phyloP scores from a whole-genome alignment of 2,888 invertebrate genomes.

The Chirona hameri region DNA sequence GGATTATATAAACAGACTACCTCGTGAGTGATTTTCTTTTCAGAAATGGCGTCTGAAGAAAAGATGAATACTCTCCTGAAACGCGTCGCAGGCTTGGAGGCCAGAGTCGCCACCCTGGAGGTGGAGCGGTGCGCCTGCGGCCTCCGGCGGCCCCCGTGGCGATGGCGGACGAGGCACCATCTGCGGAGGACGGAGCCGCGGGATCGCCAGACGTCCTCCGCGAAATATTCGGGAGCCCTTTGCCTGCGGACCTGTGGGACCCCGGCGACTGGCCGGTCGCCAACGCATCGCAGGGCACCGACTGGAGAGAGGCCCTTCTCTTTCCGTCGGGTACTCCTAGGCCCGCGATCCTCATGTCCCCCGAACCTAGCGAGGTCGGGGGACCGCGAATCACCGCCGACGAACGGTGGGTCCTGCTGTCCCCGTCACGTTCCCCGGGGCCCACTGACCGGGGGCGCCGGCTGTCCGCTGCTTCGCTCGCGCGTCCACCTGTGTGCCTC shows the following conservation, averaged over 20 bases:
- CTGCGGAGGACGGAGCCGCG: neutral
- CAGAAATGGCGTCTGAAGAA: neutral
- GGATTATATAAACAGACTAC: too few relatives aligned
- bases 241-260: neutral
- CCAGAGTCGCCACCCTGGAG: neutral
- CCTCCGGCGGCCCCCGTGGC: neutral
- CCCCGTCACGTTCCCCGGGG: neutral
- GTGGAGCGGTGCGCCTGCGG: neutral
- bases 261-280: neutral
- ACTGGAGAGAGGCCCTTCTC: neutral
- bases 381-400: neutral
- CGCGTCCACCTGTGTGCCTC: too few relatives aligned
- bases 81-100: too few relatives aligned
- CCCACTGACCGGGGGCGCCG: neutral
- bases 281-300: neutral
- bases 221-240: neutral
- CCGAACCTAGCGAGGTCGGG: neutral
- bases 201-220: neutral
- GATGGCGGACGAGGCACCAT: neutral
- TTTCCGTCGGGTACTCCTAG: neutral
- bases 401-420: neutral
- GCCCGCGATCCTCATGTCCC: neutral
- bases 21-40: neutral
- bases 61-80: neutral
- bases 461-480: too few relatives aligned